Evolutionary conservation across 2,888 invertebrate species (phyloP).

Genomic region (Clanis bilineata): DNA sequence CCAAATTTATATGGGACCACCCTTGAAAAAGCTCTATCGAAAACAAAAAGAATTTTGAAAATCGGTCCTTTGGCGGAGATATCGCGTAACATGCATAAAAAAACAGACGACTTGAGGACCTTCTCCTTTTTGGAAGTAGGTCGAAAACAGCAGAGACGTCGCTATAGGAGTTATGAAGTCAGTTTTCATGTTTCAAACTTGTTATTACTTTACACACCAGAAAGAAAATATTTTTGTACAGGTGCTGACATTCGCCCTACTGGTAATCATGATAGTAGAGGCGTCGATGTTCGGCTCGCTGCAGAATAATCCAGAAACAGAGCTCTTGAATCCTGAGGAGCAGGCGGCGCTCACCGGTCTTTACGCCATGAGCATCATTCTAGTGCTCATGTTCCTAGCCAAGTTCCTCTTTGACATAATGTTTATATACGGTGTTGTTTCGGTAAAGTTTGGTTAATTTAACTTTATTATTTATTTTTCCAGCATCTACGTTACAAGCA

Average conservation of each 20-base stretch:
- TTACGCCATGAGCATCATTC: constrained; percentile 64
- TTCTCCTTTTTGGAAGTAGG: too few relatives aligned
- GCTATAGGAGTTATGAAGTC: too few relatives aligned
- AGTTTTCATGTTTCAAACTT: too few relatives aligned
- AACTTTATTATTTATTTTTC: too few relatives aligned
- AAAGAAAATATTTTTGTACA: constrained; percentile 27
- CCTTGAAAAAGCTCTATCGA: too few relatives aligned
- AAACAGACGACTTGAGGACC: too few relatives aligned
- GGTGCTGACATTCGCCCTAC: constrained; percentile 53
- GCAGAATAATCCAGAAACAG: constrained; percentile 26
- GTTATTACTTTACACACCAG: constrained; percentile 20
- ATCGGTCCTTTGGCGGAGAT: too few relatives aligned
- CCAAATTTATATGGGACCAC: too few relatives aligned
- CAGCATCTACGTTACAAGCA: too few relatives aligned
- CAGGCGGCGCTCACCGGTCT: constrained; percentile 58
- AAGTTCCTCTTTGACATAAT: constrained; percentile 63
- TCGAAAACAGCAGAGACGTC: too few relatives aligned
- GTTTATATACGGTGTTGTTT: constrained; percentile 61
- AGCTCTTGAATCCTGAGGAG: constrained; percentile 39
- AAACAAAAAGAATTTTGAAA: too few relatives aligned
- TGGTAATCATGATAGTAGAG: constrained; percentile 52
- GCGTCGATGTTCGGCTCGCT: constrained; percentile 43
- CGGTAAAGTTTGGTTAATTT: constrained; percentile 43
- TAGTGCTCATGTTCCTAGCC: constrained; percentile 61
- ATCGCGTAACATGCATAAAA: too few relatives aligned